Percentiles rank a stretch among this genome's conserved stretches.
phyloP scores from a whole-genome alignment of 2,888 invertebrate genomes.

The Diploptera punctata region DNA sequence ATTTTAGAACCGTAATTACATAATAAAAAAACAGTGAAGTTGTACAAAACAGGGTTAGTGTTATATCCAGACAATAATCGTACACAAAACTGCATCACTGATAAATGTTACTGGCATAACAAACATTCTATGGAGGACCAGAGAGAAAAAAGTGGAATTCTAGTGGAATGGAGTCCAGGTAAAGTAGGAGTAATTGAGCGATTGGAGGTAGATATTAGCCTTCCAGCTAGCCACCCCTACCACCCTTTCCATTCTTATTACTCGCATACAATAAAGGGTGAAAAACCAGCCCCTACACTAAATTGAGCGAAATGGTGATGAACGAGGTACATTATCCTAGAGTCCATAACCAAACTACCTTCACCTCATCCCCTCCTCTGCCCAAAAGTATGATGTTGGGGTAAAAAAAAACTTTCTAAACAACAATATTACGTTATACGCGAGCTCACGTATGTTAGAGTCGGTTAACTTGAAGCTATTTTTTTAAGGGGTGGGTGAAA shows the following conservation, averaged over 20 bases:
- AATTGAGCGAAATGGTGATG: slow-evolving; percentile 42
- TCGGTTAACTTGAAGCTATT: slow-evolving; percentile 14
- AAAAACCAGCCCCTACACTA: slow-evolving; percentile 13
- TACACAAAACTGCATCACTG: too few species aligned
- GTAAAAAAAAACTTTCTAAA: slow-evolving; percentile 20
- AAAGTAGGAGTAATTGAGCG: slow-evolving; percentile 39
- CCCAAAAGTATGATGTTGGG: slow-evolving; percentile 2
- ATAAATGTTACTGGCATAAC: too few species aligned
- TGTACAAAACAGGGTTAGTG: too few species aligned
- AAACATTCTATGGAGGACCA: too few species aligned
- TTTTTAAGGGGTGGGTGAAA: not conserved
- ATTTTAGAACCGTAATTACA: too few species aligned
- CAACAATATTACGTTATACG: slow-evolving; percentile 18
- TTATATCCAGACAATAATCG: too few species aligned
- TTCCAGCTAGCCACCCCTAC: not conserved
- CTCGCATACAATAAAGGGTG: slow-evolving; percentile 10
- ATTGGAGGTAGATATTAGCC: slow-evolving; percentile 33
- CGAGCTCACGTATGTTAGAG: slow-evolving; percentile 8
- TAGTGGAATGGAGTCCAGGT: slow-evolving; percentile 8
- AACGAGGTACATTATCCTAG: slow-evolving; percentile 36
- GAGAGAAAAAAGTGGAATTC: too few species aligned
- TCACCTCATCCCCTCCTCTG: not conserved
- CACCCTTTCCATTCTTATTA: slow-evolving; percentile 39
- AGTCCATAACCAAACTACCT: slow-evolving; percentile 36
- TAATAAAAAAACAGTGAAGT: too few species aligned